Evolutionary conservation across 1,140 invertebrate genomes (phyloP).

Genomic region (Cotesia chilonis): DNA sequence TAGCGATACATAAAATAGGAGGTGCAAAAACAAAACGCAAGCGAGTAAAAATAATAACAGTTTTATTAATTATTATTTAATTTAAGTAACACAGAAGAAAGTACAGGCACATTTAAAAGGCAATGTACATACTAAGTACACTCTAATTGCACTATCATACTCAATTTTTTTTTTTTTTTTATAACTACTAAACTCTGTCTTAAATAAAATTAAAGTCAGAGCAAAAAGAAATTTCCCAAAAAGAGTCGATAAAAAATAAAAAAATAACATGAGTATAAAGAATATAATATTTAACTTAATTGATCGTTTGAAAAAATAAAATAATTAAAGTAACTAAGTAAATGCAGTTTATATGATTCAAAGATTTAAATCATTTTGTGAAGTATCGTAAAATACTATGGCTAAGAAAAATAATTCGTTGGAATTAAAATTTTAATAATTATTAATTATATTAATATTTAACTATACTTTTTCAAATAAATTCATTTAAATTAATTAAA

Average conservation of each 20-base stretch:
- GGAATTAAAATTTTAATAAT: neutral
- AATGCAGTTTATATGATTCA: no score
- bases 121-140: slow-evolving; percentile 17
- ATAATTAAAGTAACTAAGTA: no score
- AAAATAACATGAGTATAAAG: no score
- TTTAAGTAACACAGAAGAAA: slow-evolving; percentile 53
- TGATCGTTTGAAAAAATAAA: no score
- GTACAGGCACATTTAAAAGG: slow-evolving; percentile 52
- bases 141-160: slow-evolving; percentile 18
- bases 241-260: no score
- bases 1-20: slow-evolving; percentile 43
- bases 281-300: no score
- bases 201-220: slow-evolving; percentile 8
- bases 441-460: neutral
- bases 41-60: slow-evolving; percentile 60
- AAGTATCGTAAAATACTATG: slow-evolving; percentile 9
- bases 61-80: slow-evolving; percentile 54
- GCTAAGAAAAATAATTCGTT: slow-evolving; percentile 22
- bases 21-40: slow-evolving; percentile 54
- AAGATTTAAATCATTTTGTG: no score
- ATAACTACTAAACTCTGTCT: neutral
- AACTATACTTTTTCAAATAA: no score
- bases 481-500: no score
- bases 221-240: no score
- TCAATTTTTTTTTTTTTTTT: slow-evolving; percentile 1